Conservation (phyloP, 2,113 vertebrate species). For the Dipodomys ordii region DNA sequence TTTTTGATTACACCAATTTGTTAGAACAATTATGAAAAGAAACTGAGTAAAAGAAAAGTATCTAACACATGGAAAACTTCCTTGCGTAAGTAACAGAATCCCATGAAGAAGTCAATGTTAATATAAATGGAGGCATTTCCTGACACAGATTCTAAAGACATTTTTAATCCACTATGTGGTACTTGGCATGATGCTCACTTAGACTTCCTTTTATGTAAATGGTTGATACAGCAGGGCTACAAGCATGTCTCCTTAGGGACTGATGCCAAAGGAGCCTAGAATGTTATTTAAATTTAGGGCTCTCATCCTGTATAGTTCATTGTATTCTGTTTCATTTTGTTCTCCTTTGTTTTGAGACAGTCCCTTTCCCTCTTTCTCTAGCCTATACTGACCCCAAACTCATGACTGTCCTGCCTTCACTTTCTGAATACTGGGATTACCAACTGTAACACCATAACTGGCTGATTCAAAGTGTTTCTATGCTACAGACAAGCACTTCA, state of each 20-base stretch:
- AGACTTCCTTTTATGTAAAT: too few species aligned
- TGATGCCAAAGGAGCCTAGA: neutral
- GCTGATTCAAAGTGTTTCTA: neutral
- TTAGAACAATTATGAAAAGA: neutral
- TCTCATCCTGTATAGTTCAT: neutral
- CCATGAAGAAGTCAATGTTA: neutral
- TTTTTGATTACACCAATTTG: neutral
- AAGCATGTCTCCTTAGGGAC: neutral
- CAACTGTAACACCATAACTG: too few species aligned
- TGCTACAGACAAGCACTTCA: neutral
- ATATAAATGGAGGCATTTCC: neutral
- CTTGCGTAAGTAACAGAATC: neutral
- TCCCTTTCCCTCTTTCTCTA: too few species aligned
- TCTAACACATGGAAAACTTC: neutral
- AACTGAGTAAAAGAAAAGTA: neutral
- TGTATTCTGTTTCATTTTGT: too few species aligned
- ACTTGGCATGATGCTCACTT: neutral
- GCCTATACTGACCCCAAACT: too few species aligned
- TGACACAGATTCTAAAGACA: neutral
- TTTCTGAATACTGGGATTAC: too few species aligned
- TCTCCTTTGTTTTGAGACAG: too few species aligned
- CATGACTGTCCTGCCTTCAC: neutral
- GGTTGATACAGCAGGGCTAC: accelerated
- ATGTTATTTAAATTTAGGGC: neutral
- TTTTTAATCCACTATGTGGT: neutral